Percentiles rank a stretch among this genome's conserved stretches.
phyloP scores from a whole-genome alignment of 1,140 invertebrate genomes.

The Proctacanthus coquilletti region DNA sequence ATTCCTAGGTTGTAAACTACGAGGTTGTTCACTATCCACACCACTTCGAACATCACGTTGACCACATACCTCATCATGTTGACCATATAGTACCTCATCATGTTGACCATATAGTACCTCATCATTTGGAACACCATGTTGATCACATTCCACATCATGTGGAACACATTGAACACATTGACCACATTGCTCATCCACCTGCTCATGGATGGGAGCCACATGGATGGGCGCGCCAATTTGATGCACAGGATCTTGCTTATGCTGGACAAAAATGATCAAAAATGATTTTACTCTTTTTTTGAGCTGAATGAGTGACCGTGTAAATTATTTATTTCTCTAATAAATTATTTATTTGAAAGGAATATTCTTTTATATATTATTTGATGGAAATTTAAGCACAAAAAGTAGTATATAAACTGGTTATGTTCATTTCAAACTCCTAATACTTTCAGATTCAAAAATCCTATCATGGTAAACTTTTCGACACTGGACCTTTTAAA shows the following conservation, averaged over 20 bases:
- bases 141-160: slow-evolving; percentile 9
- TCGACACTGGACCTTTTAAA: too few relatives aligned
- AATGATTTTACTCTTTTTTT: too few relatives aligned
- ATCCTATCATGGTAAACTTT: too few relatives aligned
- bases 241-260: slow-evolving; percentile 49
- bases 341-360: too few relatives aligned
- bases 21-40: slow-evolving; percentile 74
- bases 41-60: slow-evolving; percentile 32
- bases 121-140: slow-evolving; percentile 17
- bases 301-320: too few relatives aligned
- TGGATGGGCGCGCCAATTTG: slow-evolving; percentile 27
- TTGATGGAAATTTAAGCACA: too few relatives aligned
- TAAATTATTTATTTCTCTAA: too few relatives aligned
- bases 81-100: slow-evolving; percentile 46
- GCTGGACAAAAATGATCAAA: slow-evolving; percentile 41
- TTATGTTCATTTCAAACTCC: too few relatives aligned
- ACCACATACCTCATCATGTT: slow-evolving; percentile 32
- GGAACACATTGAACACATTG: slow-evolving; percentile 22
- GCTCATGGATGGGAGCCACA: slow-evolving; percentile 42
- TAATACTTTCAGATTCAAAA: too few relatives aligned
- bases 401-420: too few relatives aligned
- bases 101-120: slow-evolving; percentile 27
- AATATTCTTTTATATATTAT: too few relatives aligned
- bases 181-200: slow-evolving; percentile 29
- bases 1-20: slow-evolving; percentile 45